phyloP scores from a whole-genome alignment of 2,797 vertebrate species.

The Malurus splendens region DNA sequence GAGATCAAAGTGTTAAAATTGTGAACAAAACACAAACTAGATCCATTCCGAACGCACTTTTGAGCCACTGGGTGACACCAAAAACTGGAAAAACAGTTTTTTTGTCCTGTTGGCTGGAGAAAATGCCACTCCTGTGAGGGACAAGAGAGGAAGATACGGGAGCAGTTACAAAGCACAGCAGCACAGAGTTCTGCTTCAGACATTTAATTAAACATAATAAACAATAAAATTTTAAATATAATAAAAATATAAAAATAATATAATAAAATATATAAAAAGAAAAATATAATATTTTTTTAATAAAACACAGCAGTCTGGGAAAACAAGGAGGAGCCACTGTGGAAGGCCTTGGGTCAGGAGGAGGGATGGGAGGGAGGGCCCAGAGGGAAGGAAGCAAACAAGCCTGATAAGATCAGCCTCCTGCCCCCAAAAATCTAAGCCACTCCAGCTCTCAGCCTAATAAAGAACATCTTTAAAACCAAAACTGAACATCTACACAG shows the following conservation, averaged over 20 bases:
- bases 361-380: background rate
- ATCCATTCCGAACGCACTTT: background rate
- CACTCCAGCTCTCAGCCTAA: background rate
- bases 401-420: background rate
- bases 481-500: rapidly evolving
- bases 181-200: background rate
- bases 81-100: background rate
- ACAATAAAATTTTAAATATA: too few relatives aligned
- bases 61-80: background rate
- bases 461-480: background rate
- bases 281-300: too few relatives aligned
- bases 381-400: background rate
- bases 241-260: too few relatives aligned
- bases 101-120: background rate
- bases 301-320: background rate
- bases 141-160: background rate
- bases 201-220: background rate
- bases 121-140: rapidly evolving
- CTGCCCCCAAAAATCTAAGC: background rate
- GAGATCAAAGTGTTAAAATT: background rate
- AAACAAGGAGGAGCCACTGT: background rate
- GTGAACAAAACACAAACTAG: background rate
- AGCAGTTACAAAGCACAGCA: background rate
- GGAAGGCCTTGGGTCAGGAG: background rate
- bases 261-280: too few relatives aligned